A percentile compares a stretch with the other conserved stretches of the same genome.
These are phyloP conservation scores for Platycnemis pennipes DNA, from an alignment of 2,888 invertebrate species.

Conservation along the genomic window DNA sequence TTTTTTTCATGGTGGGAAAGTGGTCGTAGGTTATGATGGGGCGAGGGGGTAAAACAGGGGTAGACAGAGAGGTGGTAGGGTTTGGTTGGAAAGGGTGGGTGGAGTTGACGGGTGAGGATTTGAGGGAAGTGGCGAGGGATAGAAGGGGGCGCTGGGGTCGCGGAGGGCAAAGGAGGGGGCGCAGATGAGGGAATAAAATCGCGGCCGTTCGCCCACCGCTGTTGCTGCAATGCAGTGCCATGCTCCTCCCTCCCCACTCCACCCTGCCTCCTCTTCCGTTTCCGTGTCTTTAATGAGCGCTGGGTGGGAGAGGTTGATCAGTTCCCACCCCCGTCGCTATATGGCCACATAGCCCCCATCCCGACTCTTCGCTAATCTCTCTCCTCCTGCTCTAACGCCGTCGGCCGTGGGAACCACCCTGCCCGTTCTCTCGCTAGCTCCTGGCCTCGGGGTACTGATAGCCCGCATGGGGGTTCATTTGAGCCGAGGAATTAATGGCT, in stretches of 20 bases:
- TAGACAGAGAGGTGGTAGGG: too few relatives aligned
- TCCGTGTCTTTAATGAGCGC: constrained; percentile 53
- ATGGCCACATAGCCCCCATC: background rate
- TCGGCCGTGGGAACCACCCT: background rate
- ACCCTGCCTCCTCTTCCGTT: background rate
- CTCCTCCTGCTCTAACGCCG: background rate
- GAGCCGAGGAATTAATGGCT: background rate
- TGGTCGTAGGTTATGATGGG: too few relatives aligned
- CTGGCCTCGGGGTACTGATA: background rate
- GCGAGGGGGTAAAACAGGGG: too few relatives aligned
- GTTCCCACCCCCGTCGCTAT: background rate
- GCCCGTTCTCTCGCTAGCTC: background rate
- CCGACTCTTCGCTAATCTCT: background rate
- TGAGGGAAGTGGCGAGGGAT: too few relatives aligned
- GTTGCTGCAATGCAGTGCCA: constrained; percentile 45
- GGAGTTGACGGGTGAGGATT: too few relatives aligned
- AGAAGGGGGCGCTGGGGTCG: background rate
- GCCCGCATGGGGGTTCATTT: constrained; percentile 7
- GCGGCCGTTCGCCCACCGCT: constrained; percentile 25
- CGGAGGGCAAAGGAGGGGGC: background rate
- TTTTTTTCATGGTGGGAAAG: too few relatives aligned
- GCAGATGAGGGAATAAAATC: background rate
- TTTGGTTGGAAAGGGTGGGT: too few relatives aligned
- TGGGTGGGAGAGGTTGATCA: constrained; percentile 28
- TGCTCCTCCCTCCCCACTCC: background rate